Evolutionary conservation across 2,888 invertebrate species (phyloP), one percentile per base, ranked within the genome.

Genomic region (Pristionchus entomophagus): DNA sequence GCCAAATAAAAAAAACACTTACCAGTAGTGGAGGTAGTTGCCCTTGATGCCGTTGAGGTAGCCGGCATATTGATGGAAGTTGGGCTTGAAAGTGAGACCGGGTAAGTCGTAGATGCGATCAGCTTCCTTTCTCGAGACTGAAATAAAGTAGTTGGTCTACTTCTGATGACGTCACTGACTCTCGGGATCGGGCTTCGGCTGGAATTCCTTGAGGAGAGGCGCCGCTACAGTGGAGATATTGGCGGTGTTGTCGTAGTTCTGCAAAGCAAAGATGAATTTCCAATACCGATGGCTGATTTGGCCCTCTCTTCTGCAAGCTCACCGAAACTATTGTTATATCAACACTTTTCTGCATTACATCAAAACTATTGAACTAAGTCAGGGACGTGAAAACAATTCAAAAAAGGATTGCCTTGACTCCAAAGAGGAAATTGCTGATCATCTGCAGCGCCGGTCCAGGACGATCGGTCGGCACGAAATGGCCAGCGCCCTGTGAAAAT

Each of bases 51-150:
- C 90, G 65, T 88, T 88, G 77, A 92, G 87, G 69, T 90, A 94
- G 19, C 94, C 94, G 10, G 94, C 94, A 88, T 94, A 94, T 53
- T 94, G 94, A 86, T 93, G 93, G 93, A 94, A 94, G 84, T 89
- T 90, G 17, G 89, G 87, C 65, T 89, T 87, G 83, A 90, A 92
- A 10, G 91, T 91, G 32, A 92, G 69, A 69, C 92, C 92, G 22
- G 91, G 91, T 14, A 91, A 86, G 59, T 85, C 87, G 88, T 88
- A 90, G 62, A 91, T 86, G 32, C 89, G 87, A 77, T 91, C 91
- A 14, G 89, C 89, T 85, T 90, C 89, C 73, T 90, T 90, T 6
- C 91, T 81, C 22, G 89, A 89, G 65, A 88, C 89, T 89, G 84
- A 84, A 88, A 53, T 69, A 22, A n/a, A 49, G 12, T 38, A 69